Evolutionary conservation across 2,113 vertebrate genomes (phyloP), one percentile per base, ranked within the genome.

Genomic region (Petromus typicus): DNA sequence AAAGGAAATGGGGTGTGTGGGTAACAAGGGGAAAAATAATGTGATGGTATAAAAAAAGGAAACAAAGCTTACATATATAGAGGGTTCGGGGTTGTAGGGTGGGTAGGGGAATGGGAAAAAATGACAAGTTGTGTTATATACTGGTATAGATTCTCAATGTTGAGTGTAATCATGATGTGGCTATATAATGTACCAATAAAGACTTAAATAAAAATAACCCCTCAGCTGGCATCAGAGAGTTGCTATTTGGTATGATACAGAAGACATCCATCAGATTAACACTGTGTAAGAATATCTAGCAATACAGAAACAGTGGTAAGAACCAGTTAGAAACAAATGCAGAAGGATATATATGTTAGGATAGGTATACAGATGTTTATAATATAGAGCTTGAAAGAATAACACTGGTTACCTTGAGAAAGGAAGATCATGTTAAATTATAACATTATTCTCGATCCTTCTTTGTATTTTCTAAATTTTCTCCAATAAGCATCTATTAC

Each of bases 401-500:
- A 90, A 78, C 23, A 92, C 27, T 76, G 8, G 22, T 57, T 93
- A 82, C 40, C 34, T 86, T 76, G 54, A 34, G 54, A 64, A 3
- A 93, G 27, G 85, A 83, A 30, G 30, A 89, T 59, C 66, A 57
- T 34, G 43, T 10, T 32, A 90, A 32, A 67, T 61, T 80, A 80
- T 81, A 86, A 48, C 67, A 81, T 51, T 79, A 34, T 57, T 57
- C 54, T 59, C 67, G 61, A 89, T 95, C 43, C 34, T 6, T 56
- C 48, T 63, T 86, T 92, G 6, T 63, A 63, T 51, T 91, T 91
- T 56, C 27, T 86, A 90, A 89, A 45, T 82, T 86, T 82, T 89
- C n/a, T 85, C 59, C n/a, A 27, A 18, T 56, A 64, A 86, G n/a
- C 12, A 81, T 48, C 14, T 18, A 7, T 73, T 34, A 92, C 14